These are phyloP conservation scores for Drosophila aldrichi DNA, from an alignment of 2,888 invertebrate genomes.

Conservation along the genomic window DNA sequence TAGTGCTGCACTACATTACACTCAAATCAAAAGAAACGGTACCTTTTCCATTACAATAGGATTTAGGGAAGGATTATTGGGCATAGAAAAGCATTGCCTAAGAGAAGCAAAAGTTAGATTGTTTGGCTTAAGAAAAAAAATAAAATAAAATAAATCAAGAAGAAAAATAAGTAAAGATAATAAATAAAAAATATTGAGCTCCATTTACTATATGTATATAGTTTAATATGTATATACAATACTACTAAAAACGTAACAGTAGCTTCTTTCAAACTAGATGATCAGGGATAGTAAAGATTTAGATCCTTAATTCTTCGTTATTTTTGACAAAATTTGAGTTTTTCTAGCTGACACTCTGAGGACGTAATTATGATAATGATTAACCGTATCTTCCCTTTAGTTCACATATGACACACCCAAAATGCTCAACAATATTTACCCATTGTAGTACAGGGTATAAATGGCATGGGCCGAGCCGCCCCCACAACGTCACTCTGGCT, in stretches of 20 bases:
- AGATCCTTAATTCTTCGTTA: not conserved
- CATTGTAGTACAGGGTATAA: constrained; percentile 1
- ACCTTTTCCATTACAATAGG: too few species aligned
- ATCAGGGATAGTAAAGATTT: not conserved
- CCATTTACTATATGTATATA: too few species aligned
- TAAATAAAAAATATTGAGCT: not conserved
- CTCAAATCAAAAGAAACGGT: too few species aligned
- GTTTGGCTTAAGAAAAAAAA: too few species aligned
- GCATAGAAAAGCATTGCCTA: too few species aligned
- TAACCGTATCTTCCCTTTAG: not conserved
- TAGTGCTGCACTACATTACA: too few species aligned
- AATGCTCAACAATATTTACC: not conserved
- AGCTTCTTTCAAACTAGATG: not conserved
- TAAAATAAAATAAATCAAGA: too few species aligned
- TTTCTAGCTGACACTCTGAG: not conserved
- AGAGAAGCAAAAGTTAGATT: too few species aligned
- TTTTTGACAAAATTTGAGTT: not conserved
- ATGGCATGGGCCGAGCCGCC: constrained; percentile 11
- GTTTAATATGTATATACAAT: too few species aligned
- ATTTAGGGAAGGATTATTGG: too few species aligned
- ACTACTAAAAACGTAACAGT: too few species aligned
- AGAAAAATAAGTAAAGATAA: too few species aligned
- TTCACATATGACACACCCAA: not conserved
- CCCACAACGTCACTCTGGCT: not conserved
- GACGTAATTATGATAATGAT: not conserved